Base-by-base conservation (phyloP, 2,797 vertebrate species). In the Hippocampus kuda region DNA sequence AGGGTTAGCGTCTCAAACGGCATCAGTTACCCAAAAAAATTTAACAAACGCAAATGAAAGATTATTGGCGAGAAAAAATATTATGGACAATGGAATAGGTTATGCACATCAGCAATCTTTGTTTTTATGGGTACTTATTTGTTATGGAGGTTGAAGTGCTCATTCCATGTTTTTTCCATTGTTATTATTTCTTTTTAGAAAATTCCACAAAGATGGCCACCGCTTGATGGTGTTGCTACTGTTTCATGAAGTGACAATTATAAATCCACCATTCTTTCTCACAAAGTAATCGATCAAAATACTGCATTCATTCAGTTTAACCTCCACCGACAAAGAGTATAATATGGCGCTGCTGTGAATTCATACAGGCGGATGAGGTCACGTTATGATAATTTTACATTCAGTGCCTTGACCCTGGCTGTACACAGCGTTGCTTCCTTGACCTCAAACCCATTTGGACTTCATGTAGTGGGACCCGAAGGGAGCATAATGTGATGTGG, bases 381-480 rank as follows among this genome's bases (percentile, higher is more conserved):
- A 75, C 49, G 51, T 76, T 63, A 66, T 79, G 68, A 75, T 78
- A 74, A 72, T 80, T 72, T 82, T 64, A 78, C 70, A 76, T 83
- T 80, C 71, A 75, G 76, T 75, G 76, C 75, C 75, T 70, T 75
- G 76, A 87, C 79, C 75, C 74, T 76, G 59, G 48, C 65, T 67
- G 60, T 68, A 34, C 68, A 68, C 75, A 71, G n/a, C 54, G 42
- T 74, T 38, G 41, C 68, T 80, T 80, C 48, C 67, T 77, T 77
- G 81, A 82, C 78, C 79, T 72, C 68, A 84, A 82, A 75, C 51
- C 64, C 76, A 81, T 88, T 85, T 85, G 70, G 78, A 81, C 71
- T 69, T 72, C 68, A 79, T 87, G 79, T 85, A 87, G 88, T 84
- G 73, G 79, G 73, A 86, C 89, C 89, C 86, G 83, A 89, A 83